These are phyloP conservation scores for Meriones unguiculatus DNA, from an alignment of 2,113 vertebrate species.

Conservation along the genomic window DNA sequence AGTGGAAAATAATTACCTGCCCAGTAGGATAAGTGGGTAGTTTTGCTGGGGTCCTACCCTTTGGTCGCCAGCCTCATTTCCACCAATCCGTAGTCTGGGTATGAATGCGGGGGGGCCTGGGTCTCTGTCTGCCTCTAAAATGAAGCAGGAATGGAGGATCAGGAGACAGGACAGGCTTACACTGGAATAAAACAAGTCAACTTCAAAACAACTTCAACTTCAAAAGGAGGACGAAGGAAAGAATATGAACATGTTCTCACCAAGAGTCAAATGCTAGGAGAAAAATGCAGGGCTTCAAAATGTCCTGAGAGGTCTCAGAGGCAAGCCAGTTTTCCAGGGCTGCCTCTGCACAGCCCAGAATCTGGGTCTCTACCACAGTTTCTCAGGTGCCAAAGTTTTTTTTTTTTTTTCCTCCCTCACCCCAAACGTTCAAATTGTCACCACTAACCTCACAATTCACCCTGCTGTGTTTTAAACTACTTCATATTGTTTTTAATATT, in stretches of 20 bases:
- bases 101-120: background rate
- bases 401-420: background rate
- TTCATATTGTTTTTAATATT: background rate
- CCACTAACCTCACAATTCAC: background rate
- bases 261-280: background rate
- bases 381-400: background rate
- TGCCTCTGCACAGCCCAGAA: no score
- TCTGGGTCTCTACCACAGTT: background rate
- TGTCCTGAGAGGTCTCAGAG: background rate
- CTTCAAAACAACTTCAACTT: no score
- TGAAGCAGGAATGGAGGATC: background rate
- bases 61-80: background rate
- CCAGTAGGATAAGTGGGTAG: background rate
- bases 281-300: background rate
- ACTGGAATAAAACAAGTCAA: background rate
- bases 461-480: background rate
- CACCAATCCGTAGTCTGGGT: background rate
- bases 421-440: background rate
- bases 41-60: no score
- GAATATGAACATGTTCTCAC: background rate
- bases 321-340: background rate
- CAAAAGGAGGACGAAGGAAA: background rate
- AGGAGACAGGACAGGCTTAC: background rate
- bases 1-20: background rate
- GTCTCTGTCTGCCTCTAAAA: background rate